phyloP scores from a whole-genome alignment of 2,113 vertebrate genomes.

The Harpagus bidentatus region DNA sequence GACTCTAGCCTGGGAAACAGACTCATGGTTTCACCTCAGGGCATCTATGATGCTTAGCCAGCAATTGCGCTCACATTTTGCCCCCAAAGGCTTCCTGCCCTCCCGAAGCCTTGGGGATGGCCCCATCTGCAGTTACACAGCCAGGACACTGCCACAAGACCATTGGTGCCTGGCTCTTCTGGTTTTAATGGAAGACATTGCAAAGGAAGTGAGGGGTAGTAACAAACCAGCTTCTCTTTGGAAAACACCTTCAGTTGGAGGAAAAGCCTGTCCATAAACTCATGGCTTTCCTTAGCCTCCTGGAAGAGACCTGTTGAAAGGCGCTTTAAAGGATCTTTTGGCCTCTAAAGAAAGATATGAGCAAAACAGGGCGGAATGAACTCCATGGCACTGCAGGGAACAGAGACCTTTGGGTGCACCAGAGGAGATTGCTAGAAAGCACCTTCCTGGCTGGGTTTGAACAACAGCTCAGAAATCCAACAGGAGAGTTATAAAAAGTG shows the following conservation, averaged over 20 bases:
- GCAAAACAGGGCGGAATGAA: neutral
- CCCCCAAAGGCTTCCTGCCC: neutral
- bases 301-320: neutral
- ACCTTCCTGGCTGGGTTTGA: neutral
- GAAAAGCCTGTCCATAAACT: neutral
- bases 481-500: neutral
- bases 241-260: neutral
- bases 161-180: neutral
- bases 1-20: neutral
- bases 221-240: neutral
- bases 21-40: neutral
- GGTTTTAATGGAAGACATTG: neutral
- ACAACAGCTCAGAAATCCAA: neutral
- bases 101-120: neutral
- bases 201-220: neutral
- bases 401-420: neutral
- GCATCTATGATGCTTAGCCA: neutral
- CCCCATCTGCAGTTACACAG: neutral
- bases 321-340: neutral
- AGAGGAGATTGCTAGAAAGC: neutral
- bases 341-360: neutral
- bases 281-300: neutral
- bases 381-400: neutral
- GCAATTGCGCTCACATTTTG: neutral
- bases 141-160: neutral